Conservation (phyloP, 2,113 vertebrate genomes). For the Phalacrocorax aristotelis region DNA sequence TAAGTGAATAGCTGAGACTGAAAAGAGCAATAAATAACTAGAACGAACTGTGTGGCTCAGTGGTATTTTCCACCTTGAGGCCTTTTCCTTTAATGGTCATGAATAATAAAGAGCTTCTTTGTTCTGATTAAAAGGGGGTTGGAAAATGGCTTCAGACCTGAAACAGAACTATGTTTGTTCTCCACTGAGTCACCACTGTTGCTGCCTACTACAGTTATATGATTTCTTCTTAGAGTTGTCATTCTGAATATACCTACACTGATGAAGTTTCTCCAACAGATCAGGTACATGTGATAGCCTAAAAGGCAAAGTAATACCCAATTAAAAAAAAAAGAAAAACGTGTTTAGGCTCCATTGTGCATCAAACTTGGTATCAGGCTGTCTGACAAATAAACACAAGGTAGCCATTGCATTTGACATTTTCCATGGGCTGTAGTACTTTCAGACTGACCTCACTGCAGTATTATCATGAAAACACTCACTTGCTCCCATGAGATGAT, state of each 20-base stretch:
- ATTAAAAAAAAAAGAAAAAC: background rate
- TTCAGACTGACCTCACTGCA: background rate
- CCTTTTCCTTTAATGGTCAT: background rate
- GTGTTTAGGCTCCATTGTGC: background rate
- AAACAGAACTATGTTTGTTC: background rate
- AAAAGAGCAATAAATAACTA: background rate
- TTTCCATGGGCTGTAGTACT: background rate
- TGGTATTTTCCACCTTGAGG: background rate
- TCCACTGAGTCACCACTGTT: background rate
- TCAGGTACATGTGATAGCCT: background rate
- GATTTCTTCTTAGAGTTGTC: background rate
- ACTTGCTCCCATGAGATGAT: slow-evolving; percentile 96
- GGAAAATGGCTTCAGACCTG: background rate
- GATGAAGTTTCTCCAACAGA: background rate
- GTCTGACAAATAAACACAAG: background rate
- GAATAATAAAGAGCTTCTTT: background rate
- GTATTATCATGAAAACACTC: background rate
- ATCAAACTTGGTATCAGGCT: background rate
- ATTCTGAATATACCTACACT: background rate
- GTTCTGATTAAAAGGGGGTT: background rate
- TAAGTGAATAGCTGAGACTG: background rate
- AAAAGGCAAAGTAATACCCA: background rate
- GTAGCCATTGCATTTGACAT: background rate
- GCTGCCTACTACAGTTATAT: background rate
- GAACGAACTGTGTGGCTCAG: background rate